These are phyloP conservation scores for Mizuhopecten yessoensis DNA, from an alignment of 1,140 invertebrate species.

Conservation along the genomic window DNA sequence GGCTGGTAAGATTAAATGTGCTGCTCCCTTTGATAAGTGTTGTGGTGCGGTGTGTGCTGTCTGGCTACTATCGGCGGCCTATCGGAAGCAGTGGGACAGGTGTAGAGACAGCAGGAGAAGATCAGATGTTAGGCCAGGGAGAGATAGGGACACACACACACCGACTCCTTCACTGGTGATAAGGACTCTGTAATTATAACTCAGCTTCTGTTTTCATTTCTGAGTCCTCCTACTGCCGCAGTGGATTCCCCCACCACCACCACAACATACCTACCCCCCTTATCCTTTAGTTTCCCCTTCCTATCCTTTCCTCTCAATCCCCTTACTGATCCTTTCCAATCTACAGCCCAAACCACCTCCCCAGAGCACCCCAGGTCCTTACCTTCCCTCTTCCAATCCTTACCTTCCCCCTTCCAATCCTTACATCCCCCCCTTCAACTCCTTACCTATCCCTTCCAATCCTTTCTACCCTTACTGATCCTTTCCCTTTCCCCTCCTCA, in stretches of 20 bases:
- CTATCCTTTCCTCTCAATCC: neutral
- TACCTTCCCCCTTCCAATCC: neutral
- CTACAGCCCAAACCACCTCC: no score
- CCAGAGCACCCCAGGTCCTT: neutral
- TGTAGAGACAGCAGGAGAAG: neutral
- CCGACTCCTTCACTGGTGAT: neutral
- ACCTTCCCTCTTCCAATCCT: neutral
- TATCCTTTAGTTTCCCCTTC: neutral
- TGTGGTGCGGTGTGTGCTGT: no score
- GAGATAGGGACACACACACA: neutral
- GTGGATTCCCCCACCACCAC: neutral
- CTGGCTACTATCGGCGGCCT: neutral
- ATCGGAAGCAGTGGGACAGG: neutral
- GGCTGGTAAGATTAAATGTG: neutral
- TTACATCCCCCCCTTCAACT: no score
- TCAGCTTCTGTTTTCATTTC: constrained; percentile 16
- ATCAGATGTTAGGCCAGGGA: neutral
- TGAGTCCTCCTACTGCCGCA: neutral
- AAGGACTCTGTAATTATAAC: neutral
- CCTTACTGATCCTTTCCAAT: neutral
- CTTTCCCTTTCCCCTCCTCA: neutral
- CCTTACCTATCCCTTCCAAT: neutral
- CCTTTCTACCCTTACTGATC: neutral
- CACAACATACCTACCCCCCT: neutral
- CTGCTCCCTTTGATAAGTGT: neutral